Conservation (phyloP, 2,797 vertebrate genomes). For the Eospalax fontanierii region DNA sequence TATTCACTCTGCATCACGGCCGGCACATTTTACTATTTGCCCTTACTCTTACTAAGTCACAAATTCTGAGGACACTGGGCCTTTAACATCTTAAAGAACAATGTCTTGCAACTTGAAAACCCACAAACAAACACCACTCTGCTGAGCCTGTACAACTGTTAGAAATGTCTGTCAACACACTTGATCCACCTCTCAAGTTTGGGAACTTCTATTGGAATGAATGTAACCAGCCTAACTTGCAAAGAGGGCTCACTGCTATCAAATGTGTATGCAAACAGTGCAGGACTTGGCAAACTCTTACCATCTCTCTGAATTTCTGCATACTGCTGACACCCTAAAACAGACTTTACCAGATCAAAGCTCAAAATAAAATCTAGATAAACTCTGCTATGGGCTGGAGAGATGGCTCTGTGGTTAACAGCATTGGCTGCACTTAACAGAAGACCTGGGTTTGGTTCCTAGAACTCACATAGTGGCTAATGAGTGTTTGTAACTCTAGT, state of each 20-base stretch:
- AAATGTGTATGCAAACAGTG: background rate
- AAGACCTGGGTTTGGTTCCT: too few species aligned
- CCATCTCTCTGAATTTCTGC: background rate
- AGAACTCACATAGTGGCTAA: too few species aligned
- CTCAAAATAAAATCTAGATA: background rate
- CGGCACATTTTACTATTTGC: too few species aligned
- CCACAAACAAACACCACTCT: background rate
- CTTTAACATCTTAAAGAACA: background rate
- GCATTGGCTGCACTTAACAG: too few species aligned
- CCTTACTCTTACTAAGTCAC: too few species aligned
- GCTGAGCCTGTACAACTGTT: background rate
- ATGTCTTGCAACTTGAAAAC: background rate
- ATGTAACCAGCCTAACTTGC: background rate
- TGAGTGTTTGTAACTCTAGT: too few species aligned
- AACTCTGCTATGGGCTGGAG: too few species aligned
- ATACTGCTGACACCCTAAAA: background rate
- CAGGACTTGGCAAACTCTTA: too few species aligned
- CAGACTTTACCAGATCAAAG: background rate
- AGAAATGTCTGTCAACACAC: background rate
- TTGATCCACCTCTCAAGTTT: background rate
- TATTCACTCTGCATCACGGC: too few species aligned
- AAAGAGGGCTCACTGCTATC: background rate
- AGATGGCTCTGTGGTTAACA: too few species aligned
- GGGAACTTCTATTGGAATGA: background rate
- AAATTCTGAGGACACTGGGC: too few species aligned